A percentile compares a stretch with the other conserved stretches of the same genome.
phyloP scores from a whole-genome alignment of 2,797 vertebrate species.

The Phataginus tricuspis region DNA sequence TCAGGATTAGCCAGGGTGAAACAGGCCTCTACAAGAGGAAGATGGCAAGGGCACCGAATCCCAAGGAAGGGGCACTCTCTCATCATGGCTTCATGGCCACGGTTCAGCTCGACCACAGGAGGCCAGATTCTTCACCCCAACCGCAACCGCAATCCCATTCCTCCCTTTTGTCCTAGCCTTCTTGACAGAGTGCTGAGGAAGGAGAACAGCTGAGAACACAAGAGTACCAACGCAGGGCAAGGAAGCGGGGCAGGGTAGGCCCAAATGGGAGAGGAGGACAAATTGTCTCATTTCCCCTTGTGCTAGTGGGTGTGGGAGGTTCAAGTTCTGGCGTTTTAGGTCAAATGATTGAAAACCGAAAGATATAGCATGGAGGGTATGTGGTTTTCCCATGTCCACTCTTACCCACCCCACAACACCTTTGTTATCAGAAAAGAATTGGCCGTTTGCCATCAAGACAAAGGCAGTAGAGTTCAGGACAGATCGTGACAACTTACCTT shows the following conservation, averaged over 20 bases:
- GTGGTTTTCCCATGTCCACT: not conserved
- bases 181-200: not conserved
- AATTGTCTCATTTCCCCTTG: not conserved
- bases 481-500: not conserved
- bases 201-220: not conserved
- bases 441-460: constrained; percentile 2
- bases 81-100: not conserved
- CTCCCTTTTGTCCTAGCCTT: not conserved
- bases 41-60: not conserved
- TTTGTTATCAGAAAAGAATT: constrained; percentile 3
- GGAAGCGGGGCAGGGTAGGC: not conserved
- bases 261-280: not conserved
- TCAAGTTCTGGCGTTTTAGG: too few relatives aligned
- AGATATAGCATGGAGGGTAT: not conserved
- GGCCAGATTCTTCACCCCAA: not conserved
- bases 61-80: not conserved
- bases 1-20: constrained; percentile 11
- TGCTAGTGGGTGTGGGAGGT: not conserved
- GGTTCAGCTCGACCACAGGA: not conserved
- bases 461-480: not conserved
- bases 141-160: not conserved
- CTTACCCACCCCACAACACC: not conserved
- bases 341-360: too few relatives aligned
- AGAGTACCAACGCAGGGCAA: not conserved
- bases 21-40: not conserved